Evolutionary conservation across 64 coral and sea anemone species (phyloP).

Genomic region (Cladopsammia gracilis): DNA sequence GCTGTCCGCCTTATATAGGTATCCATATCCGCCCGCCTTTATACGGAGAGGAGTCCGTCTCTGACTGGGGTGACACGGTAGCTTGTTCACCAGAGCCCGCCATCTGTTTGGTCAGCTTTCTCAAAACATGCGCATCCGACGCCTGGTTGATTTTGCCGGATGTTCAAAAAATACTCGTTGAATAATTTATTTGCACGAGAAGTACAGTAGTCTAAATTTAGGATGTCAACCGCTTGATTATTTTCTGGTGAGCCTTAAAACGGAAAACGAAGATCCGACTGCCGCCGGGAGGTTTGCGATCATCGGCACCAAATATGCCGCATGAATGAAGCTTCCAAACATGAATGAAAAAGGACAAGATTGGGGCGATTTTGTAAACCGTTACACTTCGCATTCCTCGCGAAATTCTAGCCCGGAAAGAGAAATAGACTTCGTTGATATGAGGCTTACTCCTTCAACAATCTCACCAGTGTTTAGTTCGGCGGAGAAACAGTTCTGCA

Average conservation of each 20-base stretch:
- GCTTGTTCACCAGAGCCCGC: neutral
- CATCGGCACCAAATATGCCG: constrained; percentile 8
- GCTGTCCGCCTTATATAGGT: no score
- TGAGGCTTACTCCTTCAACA: constrained; percentile 61
- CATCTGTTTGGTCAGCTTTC: neutral
- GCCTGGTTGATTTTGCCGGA: constrained; percentile 74
- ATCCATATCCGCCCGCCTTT: no score
- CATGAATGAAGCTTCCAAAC: constrained; percentile 27
- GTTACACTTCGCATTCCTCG: constrained; percentile 88
- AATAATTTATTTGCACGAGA: constrained; percentile 47
- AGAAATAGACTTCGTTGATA: constrained; percentile 58
- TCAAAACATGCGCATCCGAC: neutral
- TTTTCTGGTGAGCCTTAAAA: constrained; percentile 6
- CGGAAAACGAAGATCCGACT: neutral
- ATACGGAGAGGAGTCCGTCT: no score
- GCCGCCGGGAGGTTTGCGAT: neutral
- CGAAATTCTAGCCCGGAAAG: constrained; percentile 91
- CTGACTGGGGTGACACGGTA: no score
- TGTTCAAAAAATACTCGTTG: constrained; percentile 68
- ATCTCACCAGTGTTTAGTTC: constrained; percentile 47
- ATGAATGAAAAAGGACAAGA: constrained; percentile 44
- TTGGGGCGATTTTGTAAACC: constrained; percentile 82
- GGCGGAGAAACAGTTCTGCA: constrained; percentile 90
- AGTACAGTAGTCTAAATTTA: constrained; percentile 62
- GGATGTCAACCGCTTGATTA: constrained; percentile 11